These are phyloP conservation scores for Carassius gibelio DNA, from an alignment of 2,113 vertebrate species.

Conservation along the genomic window DNA sequence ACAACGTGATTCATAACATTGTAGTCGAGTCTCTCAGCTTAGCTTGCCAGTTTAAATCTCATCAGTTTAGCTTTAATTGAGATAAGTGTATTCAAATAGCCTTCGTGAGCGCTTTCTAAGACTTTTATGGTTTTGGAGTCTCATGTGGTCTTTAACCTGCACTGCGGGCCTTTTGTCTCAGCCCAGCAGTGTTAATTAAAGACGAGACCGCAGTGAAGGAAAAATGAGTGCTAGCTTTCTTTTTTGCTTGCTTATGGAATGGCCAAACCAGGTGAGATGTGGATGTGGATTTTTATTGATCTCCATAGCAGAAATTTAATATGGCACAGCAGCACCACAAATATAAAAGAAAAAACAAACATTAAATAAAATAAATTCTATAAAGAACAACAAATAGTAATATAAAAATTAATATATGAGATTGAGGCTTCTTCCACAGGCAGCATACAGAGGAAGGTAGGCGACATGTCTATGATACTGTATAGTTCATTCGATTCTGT, in stretches of 20 bases:
- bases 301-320: no score
- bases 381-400: no score
- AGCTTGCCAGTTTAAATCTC: slow-evolving; percentile 1
- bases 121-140: slow-evolving; percentile 4
- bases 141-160: slow-evolving; percentile 44
- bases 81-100: neutral
- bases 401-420: no score
- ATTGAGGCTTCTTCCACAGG: no score
- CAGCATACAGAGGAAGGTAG: no score
- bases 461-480: no score
- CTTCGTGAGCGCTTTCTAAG: neutral
- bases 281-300: no score
- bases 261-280: neutral
- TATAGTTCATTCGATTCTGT: no score
- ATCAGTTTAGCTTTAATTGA: slow-evolving; percentile 12
- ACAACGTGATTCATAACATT: neutral
- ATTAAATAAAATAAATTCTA: no score
- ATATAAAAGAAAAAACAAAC: no score
- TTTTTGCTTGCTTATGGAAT: slow-evolving; percentile 3
- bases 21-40: neutral
- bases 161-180: slow-evolving; percentile 53
- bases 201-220: slow-evolving; percentile 3
- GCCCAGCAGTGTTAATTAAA: slow-evolving; percentile 58
- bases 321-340: no score
- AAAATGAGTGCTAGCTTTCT: slow-evolving; percentile 22